Evolutionary conservation across 2,797 vertebrate species (phyloP).

Genomic region (Natrix natrix): DNA sequence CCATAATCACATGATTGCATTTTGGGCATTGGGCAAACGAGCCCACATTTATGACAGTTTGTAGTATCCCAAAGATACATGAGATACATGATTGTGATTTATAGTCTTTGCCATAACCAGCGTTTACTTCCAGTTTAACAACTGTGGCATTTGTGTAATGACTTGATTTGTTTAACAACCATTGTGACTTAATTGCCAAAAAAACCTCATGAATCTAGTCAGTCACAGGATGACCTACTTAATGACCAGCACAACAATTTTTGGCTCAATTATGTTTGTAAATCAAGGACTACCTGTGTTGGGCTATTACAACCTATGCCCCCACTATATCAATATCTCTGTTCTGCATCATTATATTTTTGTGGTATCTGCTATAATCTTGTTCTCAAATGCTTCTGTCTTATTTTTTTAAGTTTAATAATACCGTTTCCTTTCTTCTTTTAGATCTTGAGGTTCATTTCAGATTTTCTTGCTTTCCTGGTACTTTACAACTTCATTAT

Average conservation of each 20-base stretch:
- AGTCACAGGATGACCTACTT: background rate
- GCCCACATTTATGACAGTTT: background rate
- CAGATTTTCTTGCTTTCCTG: conserved; percentile 97
- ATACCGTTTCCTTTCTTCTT: conserved; percentile 19
- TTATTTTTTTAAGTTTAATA: background rate
- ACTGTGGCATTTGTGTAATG: background rate
- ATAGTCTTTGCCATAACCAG: background rate
- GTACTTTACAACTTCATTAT: conserved; percentile 99
- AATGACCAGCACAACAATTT: background rate
- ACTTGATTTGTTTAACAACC: background rate
- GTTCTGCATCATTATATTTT: background rate
- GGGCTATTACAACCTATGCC: background rate
- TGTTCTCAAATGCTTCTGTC: background rate
- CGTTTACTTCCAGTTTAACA: background rate
- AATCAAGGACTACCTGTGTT: background rate
- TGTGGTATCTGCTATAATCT: background rate
- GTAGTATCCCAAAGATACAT: background rate
- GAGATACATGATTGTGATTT: background rate
- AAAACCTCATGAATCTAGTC: background rate
- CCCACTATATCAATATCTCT: background rate
- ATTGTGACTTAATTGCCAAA: background rate
- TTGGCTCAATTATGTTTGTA: background rate
- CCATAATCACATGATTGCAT: background rate
- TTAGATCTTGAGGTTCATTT: conserved; percentile 95
- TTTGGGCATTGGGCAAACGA: background rate